phyloP scores from a whole-genome alignment of 2,888 invertebrate species.

The Stegophylla sp. region DNA sequence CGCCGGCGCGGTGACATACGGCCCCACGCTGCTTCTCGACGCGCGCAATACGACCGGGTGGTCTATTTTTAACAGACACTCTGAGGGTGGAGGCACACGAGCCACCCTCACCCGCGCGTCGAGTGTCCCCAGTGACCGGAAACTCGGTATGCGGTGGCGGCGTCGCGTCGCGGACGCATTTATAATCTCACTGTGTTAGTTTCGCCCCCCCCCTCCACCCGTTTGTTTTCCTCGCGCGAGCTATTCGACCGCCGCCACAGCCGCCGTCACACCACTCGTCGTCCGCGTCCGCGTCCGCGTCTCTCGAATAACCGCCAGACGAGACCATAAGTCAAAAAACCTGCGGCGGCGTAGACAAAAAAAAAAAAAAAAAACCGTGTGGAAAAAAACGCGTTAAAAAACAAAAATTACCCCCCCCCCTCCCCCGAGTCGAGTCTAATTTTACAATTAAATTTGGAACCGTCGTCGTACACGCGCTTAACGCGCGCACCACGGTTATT shows the following conservation, averaged over 20 bases:
- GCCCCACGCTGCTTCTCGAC: background rate
- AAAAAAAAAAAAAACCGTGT: too few species aligned
- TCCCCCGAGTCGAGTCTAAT: conserved; percentile 25
- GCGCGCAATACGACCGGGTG: background rate
- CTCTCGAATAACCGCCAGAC: too few species aligned
- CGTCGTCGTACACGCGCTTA: background rate
- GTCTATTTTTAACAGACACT: conserved; percentile 41
- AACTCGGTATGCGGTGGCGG: background rate
- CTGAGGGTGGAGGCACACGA: background rate
- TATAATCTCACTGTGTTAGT: too few species aligned
- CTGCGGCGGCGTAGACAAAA: too few species aligned
- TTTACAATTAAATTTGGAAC: conserved; percentile 39
- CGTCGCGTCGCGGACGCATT: too few species aligned
- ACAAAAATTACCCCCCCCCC: background rate
- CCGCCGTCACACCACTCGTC: too few species aligned
- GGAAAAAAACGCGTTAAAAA: conserved; percentile 2
- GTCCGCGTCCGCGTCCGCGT: too few species aligned
- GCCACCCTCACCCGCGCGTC: background rate
- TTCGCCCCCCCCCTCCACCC: too few species aligned
- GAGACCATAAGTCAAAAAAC: too few species aligned
- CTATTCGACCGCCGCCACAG: too few species aligned
- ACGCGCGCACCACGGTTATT: background rate
- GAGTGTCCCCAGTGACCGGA: conserved; percentile 58
- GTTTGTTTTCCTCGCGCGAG: too few species aligned
- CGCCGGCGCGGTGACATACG: background rate